Conservation (phyloP, 2,888 invertebrate species). For the Bombyx huttoni region DNA sequence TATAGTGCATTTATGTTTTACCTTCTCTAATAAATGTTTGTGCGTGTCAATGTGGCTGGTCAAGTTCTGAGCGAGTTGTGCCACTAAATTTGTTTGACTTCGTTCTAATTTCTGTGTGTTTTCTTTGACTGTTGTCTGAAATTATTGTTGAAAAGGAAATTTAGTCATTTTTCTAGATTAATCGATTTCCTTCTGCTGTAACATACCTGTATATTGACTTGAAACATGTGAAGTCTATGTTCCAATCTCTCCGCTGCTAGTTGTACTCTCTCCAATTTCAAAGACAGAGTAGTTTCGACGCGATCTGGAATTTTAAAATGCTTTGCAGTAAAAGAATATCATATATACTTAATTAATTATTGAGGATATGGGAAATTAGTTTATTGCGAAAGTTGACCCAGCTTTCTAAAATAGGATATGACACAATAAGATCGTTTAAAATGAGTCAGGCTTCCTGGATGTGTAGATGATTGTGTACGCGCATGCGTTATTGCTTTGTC, state of each 20-base stretch:
- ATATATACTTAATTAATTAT: too few relatives aligned
- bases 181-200: not conserved
- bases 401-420: conserved; percentile 59
- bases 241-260: conserved; percentile 62
- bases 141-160: conserved; percentile 9
- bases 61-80: conserved; percentile 47
- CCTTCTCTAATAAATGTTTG: conserved; percentile 55
- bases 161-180: not conserved
- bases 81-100: conserved; percentile 41
- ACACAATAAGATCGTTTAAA: conserved; percentile 40
- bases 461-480: not conserved
- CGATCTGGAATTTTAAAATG: conserved; percentile 32
- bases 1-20: conserved; percentile 12
- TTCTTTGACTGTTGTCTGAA: conserved; percentile 58
- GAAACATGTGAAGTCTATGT: conserved; percentile 59
- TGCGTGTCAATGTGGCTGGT: conserved; percentile 49
- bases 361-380: conserved; percentile 14
- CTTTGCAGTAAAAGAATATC: not conserved
- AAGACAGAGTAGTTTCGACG: conserved; percentile 54
- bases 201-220: conserved; percentile 50
- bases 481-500: not conserved
- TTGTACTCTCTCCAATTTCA: conserved; percentile 60
- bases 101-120: conserved; percentile 50
- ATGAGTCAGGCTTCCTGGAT: conserved; percentile 15
- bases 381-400: conserved; percentile 48